A percentile compares a stretch with the other conserved stretches of the same genome.
Evolutionary conservation across 1,140 invertebrate species (phyloP).

Genomic region (Coenobita brevimanus): DNA sequence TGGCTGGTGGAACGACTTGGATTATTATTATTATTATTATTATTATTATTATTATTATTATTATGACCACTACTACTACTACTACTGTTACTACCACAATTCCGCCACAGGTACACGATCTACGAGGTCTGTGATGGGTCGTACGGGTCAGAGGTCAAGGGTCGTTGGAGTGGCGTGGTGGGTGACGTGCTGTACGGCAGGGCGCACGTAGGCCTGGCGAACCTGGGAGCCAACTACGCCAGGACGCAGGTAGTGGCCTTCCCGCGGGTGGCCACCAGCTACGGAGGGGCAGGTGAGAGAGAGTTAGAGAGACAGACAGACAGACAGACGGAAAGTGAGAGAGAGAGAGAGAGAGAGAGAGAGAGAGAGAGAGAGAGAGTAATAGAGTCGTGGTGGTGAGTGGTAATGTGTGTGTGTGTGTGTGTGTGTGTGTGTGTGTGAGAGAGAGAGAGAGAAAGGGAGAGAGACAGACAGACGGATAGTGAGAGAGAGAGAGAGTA

Average conservation of each 20-base stretch:
- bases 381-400: too few species aligned
- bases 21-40: too few species aligned
- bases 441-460: too few species aligned
- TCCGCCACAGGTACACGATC: conserved; percentile 19
- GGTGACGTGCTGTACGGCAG: conserved; percentile 40
- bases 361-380: too few species aligned
- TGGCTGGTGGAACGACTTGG: too few species aligned
- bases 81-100: too few species aligned
- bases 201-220: conserved; percentile 46
- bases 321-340: neutral
- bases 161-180: conserved; percentile 46
- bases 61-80: too few species aligned
- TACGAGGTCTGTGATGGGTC: conserved; percentile 49
- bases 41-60: too few species aligned
- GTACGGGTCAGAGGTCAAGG: conserved; percentile 26
- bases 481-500: too few species aligned
- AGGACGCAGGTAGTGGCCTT: conserved; percentile 37
- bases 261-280: conserved; percentile 41
- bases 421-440: too few species aligned
- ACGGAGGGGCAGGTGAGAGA: conserved; percentile 48
- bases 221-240: conserved; percentile 60
- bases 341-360: neutral
- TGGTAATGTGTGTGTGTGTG: too few species aligned
- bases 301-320: neutral
- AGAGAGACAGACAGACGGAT: too few species aligned